Evolutionary conservation across 1,140 invertebrate genomes (phyloP).

Genomic region (Drosophila pandora): DNA sequence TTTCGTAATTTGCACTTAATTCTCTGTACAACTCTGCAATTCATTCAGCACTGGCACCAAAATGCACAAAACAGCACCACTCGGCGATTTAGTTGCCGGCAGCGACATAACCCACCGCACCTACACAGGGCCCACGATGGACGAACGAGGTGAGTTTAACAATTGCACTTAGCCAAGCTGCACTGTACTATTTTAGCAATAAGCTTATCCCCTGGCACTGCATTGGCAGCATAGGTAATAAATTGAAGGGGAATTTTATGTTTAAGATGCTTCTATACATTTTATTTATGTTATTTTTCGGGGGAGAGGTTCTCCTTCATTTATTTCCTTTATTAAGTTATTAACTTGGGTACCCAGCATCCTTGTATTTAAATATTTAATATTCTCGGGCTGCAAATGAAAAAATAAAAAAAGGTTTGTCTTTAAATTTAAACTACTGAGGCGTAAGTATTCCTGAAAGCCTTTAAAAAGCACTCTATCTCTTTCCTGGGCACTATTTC

Average conservation of each 20-base stretch:
- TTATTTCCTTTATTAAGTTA: no score
- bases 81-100: slow-evolving; percentile 74
- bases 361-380: no score
- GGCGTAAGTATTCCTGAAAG: slow-evolving; percentile 37
- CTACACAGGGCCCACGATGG: slow-evolving; percentile 66
- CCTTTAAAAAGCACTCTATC: slow-evolving; percentile 35
- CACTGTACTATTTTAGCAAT: slow-evolving; percentile 19
- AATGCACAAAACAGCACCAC: slow-evolving; percentile 72
- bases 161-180: slow-evolving; percentile 33
- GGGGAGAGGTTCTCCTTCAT: no score
- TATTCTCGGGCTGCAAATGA: no score
- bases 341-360: no score
- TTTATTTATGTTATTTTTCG: no score
- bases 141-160: slow-evolving; percentile 75
- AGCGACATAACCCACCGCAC: slow-evolving; percentile 81
- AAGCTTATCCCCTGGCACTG: background rate
- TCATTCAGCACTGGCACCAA: slow-evolving; percentile 76
- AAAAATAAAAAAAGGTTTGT: slow-evolving; percentile 8
- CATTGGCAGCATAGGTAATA: no score
- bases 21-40: slow-evolving; percentile 51
- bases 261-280: no score
- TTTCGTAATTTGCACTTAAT: slow-evolving; percentile 58
- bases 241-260: no score
- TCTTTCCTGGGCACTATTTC: slow-evolving; percentile 15
- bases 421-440: slow-evolving; percentile 51